Evolutionary conservation across 2,113 vertebrate species (phyloP).

Genomic region (Clinocottus analis): DNA sequence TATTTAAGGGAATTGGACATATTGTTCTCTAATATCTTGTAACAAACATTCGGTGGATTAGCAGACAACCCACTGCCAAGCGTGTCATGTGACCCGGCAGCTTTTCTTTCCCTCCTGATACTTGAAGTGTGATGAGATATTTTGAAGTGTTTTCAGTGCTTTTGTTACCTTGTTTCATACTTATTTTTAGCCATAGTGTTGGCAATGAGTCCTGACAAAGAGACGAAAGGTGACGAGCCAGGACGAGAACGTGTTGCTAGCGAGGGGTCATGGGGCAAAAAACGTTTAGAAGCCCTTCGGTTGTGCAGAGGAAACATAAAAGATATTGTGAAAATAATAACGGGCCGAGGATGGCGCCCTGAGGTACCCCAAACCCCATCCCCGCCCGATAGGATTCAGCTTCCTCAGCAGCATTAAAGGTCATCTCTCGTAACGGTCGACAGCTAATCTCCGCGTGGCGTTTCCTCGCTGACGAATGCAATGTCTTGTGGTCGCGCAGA

Average conservation of each 20-base stretch:
- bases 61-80: neutral
- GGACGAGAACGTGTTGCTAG: neutral
- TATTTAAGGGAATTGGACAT: neutral
- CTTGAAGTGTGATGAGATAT: neutral
- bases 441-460: neutral
- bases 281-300: neutral
- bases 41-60: neutral
- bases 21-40: neutral
- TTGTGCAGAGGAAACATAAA: neutral
- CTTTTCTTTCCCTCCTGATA: too few relatives aligned
- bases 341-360: neutral
- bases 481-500: slow-evolving; percentile 79
- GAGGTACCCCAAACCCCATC: neutral
- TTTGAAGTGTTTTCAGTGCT: neutral
- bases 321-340: slow-evolving; percentile 7
- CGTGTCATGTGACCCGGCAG: neutral
- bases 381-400: neutral
- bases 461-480: slow-evolving; percentile 31
- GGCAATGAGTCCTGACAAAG: too few relatives aligned
- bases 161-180: neutral
- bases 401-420: neutral
- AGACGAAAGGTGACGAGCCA: neutral
- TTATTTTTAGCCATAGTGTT: too few relatives aligned
- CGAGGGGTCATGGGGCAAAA: neutral
- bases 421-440: neutral